Percentiles rank a stretch among this genome's conserved stretches.
Conservation (phyloP, 2,888 invertebrate genomes). For the Syrphus vitripennis region DNA sequence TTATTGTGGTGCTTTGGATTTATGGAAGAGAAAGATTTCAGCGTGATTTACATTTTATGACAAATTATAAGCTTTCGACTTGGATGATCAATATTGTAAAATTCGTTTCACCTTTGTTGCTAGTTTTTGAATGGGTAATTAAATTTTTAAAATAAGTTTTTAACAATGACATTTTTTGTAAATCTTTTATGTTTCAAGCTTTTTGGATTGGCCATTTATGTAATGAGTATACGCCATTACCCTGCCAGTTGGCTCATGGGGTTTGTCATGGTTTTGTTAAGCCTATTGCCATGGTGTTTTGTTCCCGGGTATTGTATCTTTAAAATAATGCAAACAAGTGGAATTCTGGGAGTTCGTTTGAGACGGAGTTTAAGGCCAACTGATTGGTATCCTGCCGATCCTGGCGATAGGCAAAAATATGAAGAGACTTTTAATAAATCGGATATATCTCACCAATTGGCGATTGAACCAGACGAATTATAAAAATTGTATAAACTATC, state of each 20-base stretch:
- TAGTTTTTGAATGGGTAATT: slow-evolving; percentile 76
- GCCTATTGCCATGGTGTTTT: slow-evolving; percentile 74
- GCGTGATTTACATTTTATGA: slow-evolving; percentile 67
- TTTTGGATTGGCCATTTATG: not conserved
- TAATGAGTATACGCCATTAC: no score
- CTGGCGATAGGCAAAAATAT: slow-evolving; percentile 59
- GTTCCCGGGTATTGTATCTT: slow-evolving; percentile 77
- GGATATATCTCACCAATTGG: slow-evolving; percentile 78
- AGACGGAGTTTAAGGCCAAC: slow-evolving; percentile 53
- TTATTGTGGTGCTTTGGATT: slow-evolving; percentile 61
- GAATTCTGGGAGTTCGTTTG: slow-evolving; percentile 52
- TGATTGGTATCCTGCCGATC: slow-evolving; percentile 72
- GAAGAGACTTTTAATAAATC: slow-evolving; percentile 74
- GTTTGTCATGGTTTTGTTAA: slow-evolving; percentile 44
- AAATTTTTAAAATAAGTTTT: not conserved
- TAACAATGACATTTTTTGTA: not conserved
- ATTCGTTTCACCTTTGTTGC: slow-evolving; percentile 88
- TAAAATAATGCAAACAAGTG: slow-evolving; percentile 60
- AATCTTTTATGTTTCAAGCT: not conserved
- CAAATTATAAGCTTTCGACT: not conserved
- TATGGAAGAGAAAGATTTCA: slow-evolving; percentile 66
- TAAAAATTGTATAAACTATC: not conserved
- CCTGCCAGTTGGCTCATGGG: slow-evolving; percentile 33
- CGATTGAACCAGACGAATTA: not conserved
- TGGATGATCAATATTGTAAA: slow-evolving; percentile 80